Base-by-base conservation (phyloP, 2,113 vertebrate genomes). In the Emydocephalus ijimae region DNA sequence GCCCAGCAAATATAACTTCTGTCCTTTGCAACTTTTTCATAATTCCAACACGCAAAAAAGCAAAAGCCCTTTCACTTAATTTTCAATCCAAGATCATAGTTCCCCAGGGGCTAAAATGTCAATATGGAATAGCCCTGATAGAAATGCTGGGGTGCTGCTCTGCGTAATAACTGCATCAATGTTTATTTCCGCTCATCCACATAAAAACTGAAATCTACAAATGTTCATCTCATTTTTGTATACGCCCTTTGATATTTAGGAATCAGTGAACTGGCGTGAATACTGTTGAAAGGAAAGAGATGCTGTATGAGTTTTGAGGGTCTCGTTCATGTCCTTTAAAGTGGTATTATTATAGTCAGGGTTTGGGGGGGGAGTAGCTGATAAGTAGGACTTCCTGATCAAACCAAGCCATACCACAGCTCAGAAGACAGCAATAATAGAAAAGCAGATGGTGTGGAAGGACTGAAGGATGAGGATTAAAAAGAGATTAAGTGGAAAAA, bases 251-350 rank as follows among this genome's bases (percentile, higher is more conserved):
- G 23, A 0, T 43, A n/a, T 64, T 54, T 55, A 7, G 85, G 90
- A 61, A 15, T 81, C 52, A 85, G 48, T 90, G 89, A 90, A 15
- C 45, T 34, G 21, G 55, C 20, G 24, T 4, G 56, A 29, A 50
- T 20, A 0, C 56, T 95, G 64, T 85, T 91, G 85, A 91, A 64
- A 34, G 34, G 5, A 91, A 85, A 12, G 9, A 52, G 34, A 45
- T 81, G 8, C 23, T 23, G 23, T 7, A 57, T 89, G 26, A 21
- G 48, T 61, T 56, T 5, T 85, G 87, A 54, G 45, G 12, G 34
- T 34, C 61, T 89, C 93, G 88, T 29, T 18, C 90, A 96, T 89
- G 64, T 45, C 10, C 88, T 21, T 85, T 81, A 56, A 89, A 81
- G 1, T 89, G 39, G 24, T 50, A 61, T 57, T 26, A 21, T 45